These are phyloP conservation scores for Parnassius orleans DNA, from an alignment of 2,888 invertebrate species.

Conservation along the genomic window DNA sequence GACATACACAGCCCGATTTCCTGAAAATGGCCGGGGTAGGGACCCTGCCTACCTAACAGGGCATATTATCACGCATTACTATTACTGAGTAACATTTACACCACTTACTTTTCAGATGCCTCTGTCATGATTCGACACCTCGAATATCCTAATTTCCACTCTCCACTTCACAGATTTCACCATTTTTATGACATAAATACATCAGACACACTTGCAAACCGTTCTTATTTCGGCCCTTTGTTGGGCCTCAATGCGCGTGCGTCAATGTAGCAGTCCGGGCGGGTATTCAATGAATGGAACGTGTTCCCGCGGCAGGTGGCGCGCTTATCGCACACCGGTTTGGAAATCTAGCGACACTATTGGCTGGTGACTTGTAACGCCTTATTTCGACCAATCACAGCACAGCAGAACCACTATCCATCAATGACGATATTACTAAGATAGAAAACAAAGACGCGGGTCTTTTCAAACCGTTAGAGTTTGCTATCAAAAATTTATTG, in stretches of 20 bases:
- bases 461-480: conserved; percentile 45
- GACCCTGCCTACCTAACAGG: conserved; percentile 69
- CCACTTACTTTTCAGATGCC: conserved; percentile 93
- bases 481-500: conserved; percentile 2
- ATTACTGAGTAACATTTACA: conserved; percentile 58
- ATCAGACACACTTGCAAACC: conserved; percentile 81
- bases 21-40: conserved; percentile 76
- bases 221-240: conserved; percentile 78
- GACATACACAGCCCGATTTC: conserved; percentile 53
- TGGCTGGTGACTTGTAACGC: conserved; percentile 43
- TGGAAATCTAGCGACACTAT: conserved; percentile 40
- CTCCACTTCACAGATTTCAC: conserved; percentile 90
- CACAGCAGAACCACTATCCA: conserved; percentile 34
- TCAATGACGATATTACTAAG: conserved; percentile 51
- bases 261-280: conserved; percentile 72
- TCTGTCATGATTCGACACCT: conserved; percentile 94
- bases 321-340: conserved; percentile 59
- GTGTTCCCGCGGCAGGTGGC: conserved; percentile 73
- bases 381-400: conserved; percentile 53
- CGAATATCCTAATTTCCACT: conserved; percentile 91
- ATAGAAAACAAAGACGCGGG: conserved; percentile 45
- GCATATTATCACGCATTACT: conserved; percentile 58
- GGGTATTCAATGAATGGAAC: conserved; percentile 73
- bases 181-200: conserved; percentile 91
- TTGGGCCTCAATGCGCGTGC: conserved; percentile 79